phyloP scores from a whole-genome alignment of 1,140 invertebrate genomes.

The Armadillidium nasatum region DNA sequence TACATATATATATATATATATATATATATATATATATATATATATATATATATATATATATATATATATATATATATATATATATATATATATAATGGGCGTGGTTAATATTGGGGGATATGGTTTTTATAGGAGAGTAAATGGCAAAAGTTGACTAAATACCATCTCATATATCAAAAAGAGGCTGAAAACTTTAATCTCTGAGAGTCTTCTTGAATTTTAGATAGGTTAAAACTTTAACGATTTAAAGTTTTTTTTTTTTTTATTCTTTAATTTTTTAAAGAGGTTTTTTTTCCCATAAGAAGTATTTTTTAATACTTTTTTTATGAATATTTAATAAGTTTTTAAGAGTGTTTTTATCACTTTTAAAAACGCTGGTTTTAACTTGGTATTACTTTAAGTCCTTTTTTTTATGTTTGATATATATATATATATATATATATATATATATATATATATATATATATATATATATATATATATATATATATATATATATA shows the following conservation, averaged over 20 bases:
- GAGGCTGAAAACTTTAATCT: neutral
- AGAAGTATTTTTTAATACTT: too few relatives aligned
- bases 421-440: too few relatives aligned
- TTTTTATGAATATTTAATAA: too few relatives aligned
- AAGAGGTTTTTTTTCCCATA: too few relatives aligned
- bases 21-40: slow-evolving; percentile 2
- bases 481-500: too few relatives aligned
- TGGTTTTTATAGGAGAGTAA: neutral
- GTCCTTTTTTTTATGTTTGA: too few relatives aligned
- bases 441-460: too few relatives aligned
- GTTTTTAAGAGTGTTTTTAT: too few relatives aligned
- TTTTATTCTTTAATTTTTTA: too few relatives aligned
- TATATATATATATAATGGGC: slow-evolving; percentile 12
- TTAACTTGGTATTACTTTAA: too few relatives aligned
- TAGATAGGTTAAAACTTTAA: neutral
- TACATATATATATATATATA: neutral
- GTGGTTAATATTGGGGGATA: neutral
- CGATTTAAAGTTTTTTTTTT: neutral
- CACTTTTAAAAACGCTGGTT: too few relatives aligned
- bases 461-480: too few relatives aligned
- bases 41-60: neutral
- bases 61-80: slow-evolving; percentile 15
- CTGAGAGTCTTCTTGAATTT: neutral
- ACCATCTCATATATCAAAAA: neutral
- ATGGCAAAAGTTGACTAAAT: slow-evolving; percentile 8